Evolutionary conservation across 37 sponge, comb jelly and placozoan genomes (phyloP).

Genomic region (Ephydatia muelleri): DNA sequence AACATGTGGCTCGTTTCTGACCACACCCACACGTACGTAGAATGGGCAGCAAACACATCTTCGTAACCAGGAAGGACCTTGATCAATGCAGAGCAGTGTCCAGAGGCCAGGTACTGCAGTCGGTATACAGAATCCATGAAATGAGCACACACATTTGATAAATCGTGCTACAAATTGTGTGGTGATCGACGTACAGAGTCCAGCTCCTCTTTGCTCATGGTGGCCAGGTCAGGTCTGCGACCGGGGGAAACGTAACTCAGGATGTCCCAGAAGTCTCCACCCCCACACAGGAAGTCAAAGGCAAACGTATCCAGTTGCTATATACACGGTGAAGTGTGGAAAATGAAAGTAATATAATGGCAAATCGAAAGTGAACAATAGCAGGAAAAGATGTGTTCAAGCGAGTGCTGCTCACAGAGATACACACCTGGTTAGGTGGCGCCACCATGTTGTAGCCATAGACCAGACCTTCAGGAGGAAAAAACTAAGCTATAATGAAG

Average conservation of each 20-base stretch:
- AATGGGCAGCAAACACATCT: conserved; percentile 49
- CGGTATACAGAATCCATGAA: too few relatives aligned
- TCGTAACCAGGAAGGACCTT: conserved; percentile 68
- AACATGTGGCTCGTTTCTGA: too few relatives aligned
- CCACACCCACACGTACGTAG: conserved; percentile 17
- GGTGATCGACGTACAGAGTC: conserved; percentile 5
- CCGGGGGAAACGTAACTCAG: conserved; percentile 14
- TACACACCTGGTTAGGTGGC: background rate
- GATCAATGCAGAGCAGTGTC: conserved; percentile 62
- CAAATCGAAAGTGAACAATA: too few relatives aligned
- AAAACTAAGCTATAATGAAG: background rate
- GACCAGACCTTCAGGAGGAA: background rate
- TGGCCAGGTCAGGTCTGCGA: conserved; percentile 23
- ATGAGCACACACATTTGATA: background rate
- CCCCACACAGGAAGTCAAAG: conserved; percentile 60
- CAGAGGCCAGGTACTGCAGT: background rate
- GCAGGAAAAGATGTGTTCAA: too few relatives aligned
- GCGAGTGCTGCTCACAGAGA: background rate
- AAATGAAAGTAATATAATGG: too few relatives aligned
- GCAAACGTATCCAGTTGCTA: conserved; percentile 53
- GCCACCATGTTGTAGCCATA: conserved; percentile 12
- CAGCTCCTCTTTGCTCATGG: conserved; percentile 34
- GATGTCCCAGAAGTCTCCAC: conserved; percentile 56
- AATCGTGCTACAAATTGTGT: too few relatives aligned
- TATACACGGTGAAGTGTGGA: background rate